Evolutionary conservation across 2,888 invertebrate species (phyloP), one percentile per base, ranked within the genome.

Genomic region (Nebria brevicollis): DNA sequence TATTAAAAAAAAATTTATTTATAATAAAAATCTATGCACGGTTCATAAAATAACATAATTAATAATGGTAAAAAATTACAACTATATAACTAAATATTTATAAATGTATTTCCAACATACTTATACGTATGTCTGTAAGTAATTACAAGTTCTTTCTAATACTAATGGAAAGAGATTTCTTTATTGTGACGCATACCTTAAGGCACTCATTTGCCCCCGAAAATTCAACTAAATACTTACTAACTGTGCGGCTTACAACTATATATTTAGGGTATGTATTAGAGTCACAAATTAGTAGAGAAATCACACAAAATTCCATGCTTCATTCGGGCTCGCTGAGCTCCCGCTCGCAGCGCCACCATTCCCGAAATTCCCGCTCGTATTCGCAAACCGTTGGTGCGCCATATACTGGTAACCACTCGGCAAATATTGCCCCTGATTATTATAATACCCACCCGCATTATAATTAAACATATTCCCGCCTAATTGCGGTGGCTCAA

Each of bases 321-420:
- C 20, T 26, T 81, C 81, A 66, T 72, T 81, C 26, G 73, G 73
- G 15, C 41, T 42, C 2, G 77, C 26, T 1, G 77, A 13, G 2
- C 26, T 66, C 65, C 76, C 72, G n/a, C 73, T 64, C 41, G 34
- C 34, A 34, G 34, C 34, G 34, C 73, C 73, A 41, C 11, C 13
- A 41, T 73, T 73, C 10, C 77, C 81, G 41, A 81, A 72, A 73
- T 81, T 77, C 8, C 41, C 43, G n/a, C 77, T 72, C 42, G 81
- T 20, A 42, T 77, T 81, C 25, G 20, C 41, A 73, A 81, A 81
- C n/a, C 78, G 20, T 20, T 88, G 85, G 82, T 89, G 88, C 8
- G 87, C 87, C 82, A 89, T 86, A 86, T 89, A 89, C 85, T 89
- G 89, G 84, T 89, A 89, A 34, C 34, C 34, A 20, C 88, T 87